Evolutionary conservation across 2,888 invertebrate genomes (phyloP).

Genomic region (Anodontia alba): DNA sequence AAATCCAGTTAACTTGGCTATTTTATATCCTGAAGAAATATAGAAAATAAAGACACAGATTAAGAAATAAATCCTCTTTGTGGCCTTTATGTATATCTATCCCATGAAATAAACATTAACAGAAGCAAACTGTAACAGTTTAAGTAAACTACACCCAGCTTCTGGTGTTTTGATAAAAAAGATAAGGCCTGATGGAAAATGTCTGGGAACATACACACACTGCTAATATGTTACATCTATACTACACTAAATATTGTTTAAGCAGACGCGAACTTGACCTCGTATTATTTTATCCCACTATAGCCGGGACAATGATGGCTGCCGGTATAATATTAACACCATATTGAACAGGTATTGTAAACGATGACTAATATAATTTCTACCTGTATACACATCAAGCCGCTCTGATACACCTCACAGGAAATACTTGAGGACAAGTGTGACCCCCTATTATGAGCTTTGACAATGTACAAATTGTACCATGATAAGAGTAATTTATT

Average conservation of each 20-base stretch:
- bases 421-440: conserved; percentile 15
- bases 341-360: conserved; percentile 19
- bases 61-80: conserved; percentile 9
- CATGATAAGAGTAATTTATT: not conserved
- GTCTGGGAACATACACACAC: not conserved
- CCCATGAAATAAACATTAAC: not conserved
- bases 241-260: not conserved
- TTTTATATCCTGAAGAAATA: conserved; percentile 8
- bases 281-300: not conserved
- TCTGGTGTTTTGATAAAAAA: not conserved
- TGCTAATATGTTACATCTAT: not conserved
- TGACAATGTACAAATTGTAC: conserved; percentile 11
- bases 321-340: conserved; percentile 11
- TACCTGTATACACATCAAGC: conserved; percentile 8
- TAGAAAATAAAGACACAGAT: conserved; percentile 2
- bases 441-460: not conserved
- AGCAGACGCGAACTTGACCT: conserved; percentile 16
- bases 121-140: not conserved
- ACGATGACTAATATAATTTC: conserved; percentile 9
- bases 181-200: not conserved
- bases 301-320: conserved; percentile 5
- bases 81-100: no score
- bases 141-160: not conserved
- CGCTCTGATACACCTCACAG: conserved; percentile 9
- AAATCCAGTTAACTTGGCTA: not conserved